Evolutionary conservation across 2,113 vertebrate genomes (phyloP), one percentile per base, ranked within the genome.

Genomic region (Sebastes fasciatus): DNA sequence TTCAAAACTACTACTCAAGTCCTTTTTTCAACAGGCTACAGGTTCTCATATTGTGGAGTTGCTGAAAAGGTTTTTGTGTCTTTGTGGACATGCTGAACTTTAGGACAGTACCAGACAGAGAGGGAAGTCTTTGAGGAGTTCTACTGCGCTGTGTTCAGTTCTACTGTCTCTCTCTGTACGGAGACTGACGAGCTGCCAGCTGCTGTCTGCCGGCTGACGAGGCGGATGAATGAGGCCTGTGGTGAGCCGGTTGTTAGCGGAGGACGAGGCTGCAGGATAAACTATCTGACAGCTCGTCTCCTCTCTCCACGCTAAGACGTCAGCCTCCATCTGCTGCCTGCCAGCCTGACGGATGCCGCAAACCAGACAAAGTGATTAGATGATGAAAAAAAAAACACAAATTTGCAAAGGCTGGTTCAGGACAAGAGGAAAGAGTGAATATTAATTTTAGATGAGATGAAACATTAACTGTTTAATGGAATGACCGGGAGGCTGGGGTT

Each of bases 241-340:
- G 76, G 70, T 67, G 86, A 84, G 61, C 57, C 7, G 74, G 74
- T 79, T 84, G 74, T 81, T 79, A 78, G 64, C 3, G 19, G 68
- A 70, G 72, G 72, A 83, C 10, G 34, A 52, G 57, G 61, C 82
- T 80, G 73, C 70, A 69, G 83, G 78, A 84, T 81, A 84, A 84
- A 85, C 52, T 61, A 17, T 67, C 49, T 75, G 71, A 88, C 66
- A 68, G 80, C 61, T 85, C 48, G 49, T 83, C 80, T 80, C 13
- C 51, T 75, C 75, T 68, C 60, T 76, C 68, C 58, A 67, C 3
- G 21, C 54, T 46, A 49, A 84, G 54, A 84, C 14, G 75, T 88
- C 83, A 77, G 60, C 67, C 51, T 77, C 84, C 90, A 78, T 89
- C 82, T 88, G 79, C 70, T 64, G 57, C 62, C 81, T 89, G 86